phyloP scores from a whole-genome alignment of 2,113 vertebrate genomes.

The Sarotherodon lohbergeri region DNA sequence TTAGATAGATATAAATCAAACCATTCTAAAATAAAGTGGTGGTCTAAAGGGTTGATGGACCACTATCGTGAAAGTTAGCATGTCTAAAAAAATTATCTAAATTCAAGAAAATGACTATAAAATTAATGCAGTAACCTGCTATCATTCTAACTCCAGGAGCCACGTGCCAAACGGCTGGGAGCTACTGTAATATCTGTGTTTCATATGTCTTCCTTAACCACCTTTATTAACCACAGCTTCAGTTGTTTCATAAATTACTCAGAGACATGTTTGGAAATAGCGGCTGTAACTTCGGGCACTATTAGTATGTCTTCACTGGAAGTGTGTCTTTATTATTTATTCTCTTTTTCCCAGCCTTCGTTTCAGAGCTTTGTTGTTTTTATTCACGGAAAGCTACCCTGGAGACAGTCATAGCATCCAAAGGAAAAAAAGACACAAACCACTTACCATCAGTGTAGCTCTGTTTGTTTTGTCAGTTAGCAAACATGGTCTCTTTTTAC shows the following conservation, averaged over 20 bases:
- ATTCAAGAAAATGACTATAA: not conserved
- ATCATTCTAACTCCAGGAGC: not conserved
- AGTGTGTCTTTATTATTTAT: not conserved
- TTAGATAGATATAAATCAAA: not conserved
- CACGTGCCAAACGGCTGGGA: not conserved
- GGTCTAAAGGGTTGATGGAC: not conserved
- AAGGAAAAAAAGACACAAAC: not conserved
- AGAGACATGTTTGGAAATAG: not conserved
- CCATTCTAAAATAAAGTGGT: not conserved
- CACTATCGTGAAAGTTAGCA: not conserved
- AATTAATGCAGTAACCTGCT: not conserved
- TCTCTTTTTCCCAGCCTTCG: not conserved
- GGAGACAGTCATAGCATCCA: slow-evolving; percentile 5
- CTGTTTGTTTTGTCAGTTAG: slow-evolving; percentile 34
- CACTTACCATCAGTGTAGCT: not conserved
- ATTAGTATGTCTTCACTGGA: not conserved
- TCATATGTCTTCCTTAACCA: not conserved
- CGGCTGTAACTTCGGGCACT: not conserved
- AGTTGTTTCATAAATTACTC: slow-evolving; percentile 2
- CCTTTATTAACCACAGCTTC: not conserved
- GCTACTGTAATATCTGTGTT: not conserved
- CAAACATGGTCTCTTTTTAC: slow-evolving; percentile 9
- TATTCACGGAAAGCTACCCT: slow-evolving; percentile 25
- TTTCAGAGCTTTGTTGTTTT: not conserved
- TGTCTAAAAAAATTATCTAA: not conserved